Base-by-base conservation (phyloP, 2,888 invertebrate species). In the Ypsolopha scabrella region DNA sequence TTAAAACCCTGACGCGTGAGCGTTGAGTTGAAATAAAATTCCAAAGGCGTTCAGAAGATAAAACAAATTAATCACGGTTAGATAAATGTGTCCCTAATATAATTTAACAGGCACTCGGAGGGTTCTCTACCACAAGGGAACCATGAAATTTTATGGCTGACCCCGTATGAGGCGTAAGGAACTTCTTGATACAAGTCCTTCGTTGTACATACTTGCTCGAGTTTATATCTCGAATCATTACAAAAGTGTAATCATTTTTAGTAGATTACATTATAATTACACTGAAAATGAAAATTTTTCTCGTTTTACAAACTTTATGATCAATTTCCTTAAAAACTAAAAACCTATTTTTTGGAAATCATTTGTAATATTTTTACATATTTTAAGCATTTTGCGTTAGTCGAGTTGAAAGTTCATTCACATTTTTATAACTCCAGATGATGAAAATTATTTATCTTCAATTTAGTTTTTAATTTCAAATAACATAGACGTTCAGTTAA, bases 141-240 rank as follows among this genome's bases (percentile, higher is more conserved):
- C 72, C 72, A 79, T 81, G 82, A 83, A 78, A 80, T 79, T 83
- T 83, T 82, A 83, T 70, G 81, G 79, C 64, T 73, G 62, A 71
- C 24, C 61, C 72, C 69, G 73, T 80, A 78, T 74, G 75, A 80
- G 67, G 74, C 72, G 76, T 80, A 78, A 68, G 73, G 70, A 65
- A 69, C 71, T 75, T 72, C 75, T 80, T 72, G 72, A 72, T 74
- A 76, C 72, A 75, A 72, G 24, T 24, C 24, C 73, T 72, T 71
- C 68, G 68, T 70, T 66, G 65, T 66, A 64, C 67, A 65, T 71
- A 65, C 65, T 67, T 71, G 65, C 65, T 67, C 67, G 67, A 73
- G 75, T 75, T 75, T 68, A 70, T 69, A 67, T 69, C 57, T 58
- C 54, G 60, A 70, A 67, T 35, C n/a, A 46, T 33, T 8, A 14